Conservation (phyloP, 2,888 invertebrate species). For the Tupiocoris notatus region DNA sequence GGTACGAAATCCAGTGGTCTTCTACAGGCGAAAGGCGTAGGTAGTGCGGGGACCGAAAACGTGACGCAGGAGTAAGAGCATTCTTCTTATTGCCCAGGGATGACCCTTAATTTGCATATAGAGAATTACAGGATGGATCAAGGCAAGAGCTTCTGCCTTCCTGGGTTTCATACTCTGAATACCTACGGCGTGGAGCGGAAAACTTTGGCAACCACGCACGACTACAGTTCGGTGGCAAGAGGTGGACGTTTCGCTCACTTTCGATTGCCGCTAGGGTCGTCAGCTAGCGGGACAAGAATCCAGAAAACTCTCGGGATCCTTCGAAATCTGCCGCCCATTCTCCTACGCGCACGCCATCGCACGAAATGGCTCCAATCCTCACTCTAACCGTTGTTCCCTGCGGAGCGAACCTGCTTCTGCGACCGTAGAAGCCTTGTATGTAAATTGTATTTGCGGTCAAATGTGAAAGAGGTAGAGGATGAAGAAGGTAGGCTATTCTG, state of each 20-base stretch:
- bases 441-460: conserved; percentile 48
- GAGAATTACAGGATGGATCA: conserved; percentile 40
- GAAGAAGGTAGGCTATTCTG: neutral
- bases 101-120: conserved; percentile 39
- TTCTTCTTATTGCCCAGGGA: conserved; percentile 36
- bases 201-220: neutral
- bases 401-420: neutral
- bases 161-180: conserved; percentile 16
- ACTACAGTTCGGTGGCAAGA: neutral
- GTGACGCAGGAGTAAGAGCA: conserved; percentile 3
- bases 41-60: neutral
- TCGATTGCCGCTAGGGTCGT: neutral
- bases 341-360: neutral
- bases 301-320: conserved; percentile 38
- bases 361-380: neutral
- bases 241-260: neutral
- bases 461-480: conserved; percentile 15
- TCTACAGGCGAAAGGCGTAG: neutral
- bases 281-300: conserved; percentile 25
- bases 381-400: neutral
- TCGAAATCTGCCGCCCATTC: neutral
- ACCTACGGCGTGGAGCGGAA: conserved; percentile 5
- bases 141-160: conserved; percentile 1
- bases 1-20: neutral
- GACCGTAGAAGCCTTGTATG: conserved; percentile 47